Conservation (phyloP, 2,113 vertebrate genomes). For the Sporophila hypoxantha region DNA sequence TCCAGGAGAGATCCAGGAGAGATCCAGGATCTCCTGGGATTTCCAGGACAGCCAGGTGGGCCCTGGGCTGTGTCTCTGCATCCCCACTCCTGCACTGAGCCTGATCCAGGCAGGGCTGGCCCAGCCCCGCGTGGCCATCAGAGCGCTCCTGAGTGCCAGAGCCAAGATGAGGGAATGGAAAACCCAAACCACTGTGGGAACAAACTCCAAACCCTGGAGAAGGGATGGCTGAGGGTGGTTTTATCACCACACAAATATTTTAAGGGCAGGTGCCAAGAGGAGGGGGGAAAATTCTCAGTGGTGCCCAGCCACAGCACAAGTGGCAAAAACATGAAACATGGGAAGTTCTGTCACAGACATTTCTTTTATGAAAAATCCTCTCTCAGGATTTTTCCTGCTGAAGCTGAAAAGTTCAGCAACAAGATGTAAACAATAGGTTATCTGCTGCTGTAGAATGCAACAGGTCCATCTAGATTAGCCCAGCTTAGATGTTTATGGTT, state of each 20-base stretch:
- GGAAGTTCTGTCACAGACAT: no score
- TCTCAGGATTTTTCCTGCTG: no score
- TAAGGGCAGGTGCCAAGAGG: background rate
- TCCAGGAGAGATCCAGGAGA: accelerated
- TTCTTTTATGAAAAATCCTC: no score
- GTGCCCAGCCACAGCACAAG: background rate
- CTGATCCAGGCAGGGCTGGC: background rate
- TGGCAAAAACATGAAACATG: accelerated
- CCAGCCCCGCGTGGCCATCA: accelerated
- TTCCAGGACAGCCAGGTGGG: accelerated
- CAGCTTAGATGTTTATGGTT: no score
- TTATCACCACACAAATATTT: background rate
- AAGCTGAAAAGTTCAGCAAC: no score
- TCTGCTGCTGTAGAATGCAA: no score
- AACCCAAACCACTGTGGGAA: background rate
- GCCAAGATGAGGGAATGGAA: background rate
- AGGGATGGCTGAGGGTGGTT: accelerated
- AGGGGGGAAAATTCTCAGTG: accelerated
- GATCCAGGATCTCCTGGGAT: background rate
- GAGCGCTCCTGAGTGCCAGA: background rate
- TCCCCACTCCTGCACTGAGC: background rate
- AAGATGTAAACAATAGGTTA: no score
- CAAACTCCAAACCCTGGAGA: accelerated
- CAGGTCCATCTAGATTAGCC: no score
- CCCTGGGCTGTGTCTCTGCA: accelerated